Evolutionary conservation across 2,888 invertebrate species (phyloP), one percentile per base, ranked within the genome.

Genomic region (Meiosimyza decipiens): DNA sequence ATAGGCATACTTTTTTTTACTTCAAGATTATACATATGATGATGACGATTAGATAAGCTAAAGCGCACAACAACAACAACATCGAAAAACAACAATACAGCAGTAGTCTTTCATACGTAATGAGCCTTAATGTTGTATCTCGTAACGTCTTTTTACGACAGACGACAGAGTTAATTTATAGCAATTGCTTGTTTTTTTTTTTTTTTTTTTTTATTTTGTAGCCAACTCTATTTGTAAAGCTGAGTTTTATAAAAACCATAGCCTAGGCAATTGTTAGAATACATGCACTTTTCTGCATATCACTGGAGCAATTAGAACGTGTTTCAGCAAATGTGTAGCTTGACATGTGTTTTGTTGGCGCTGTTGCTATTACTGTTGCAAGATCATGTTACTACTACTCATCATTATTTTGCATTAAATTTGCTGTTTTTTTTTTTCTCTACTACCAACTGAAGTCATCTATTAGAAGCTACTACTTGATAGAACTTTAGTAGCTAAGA

Each of bases 271-370:
- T 40, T 40, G 40, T 40, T 40, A 40, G 40, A 40, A 40, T 40
- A 40, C 40, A 40, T 40, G 40, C 40, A 40, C 40, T 40, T 59
- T 59, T 57, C 40, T 59, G 68, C 68, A 18, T 68, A 59, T 59
- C 57, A 68, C 50, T 68, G 57, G 57, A 49, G 18, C 59, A 68
- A 68, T 68, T 68, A 68, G 59, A 18, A 68, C 68, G 68, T 47
- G 59, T 68, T 49, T 55, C 57, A 50, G 16, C 68, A 40, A 13
- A 55, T 18, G 40, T 40, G 9, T 40, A 40, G 40, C 40, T 40
- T 40, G 40, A 40, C 40, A 40, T 40, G 9, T 40, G 40, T 40
- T 40, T 40, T 40, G 40, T 40, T 40, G 40, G 40, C 40, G 40
- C 40, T 40, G 40, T 33, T 68, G 57, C 59, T 22, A 3, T 22